Conservation (phyloP, 1,140 invertebrate genomes). For the Euura saliciscinereae region DNA sequence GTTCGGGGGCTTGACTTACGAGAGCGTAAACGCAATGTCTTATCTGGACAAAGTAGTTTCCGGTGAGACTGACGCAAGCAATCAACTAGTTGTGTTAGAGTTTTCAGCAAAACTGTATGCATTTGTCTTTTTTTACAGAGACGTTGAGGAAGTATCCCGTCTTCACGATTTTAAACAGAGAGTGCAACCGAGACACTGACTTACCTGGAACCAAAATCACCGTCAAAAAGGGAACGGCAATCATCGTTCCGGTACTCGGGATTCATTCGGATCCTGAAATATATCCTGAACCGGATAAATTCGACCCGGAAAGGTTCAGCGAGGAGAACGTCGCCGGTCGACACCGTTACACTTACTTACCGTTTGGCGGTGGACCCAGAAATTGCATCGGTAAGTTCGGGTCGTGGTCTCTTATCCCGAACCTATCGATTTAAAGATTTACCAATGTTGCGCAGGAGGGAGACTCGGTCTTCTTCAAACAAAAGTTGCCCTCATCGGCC, state of each 20-base stretch:
- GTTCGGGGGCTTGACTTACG: constrained; percentile 20
- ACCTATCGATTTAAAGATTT: not conserved
- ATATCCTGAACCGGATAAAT: constrained; percentile 69
- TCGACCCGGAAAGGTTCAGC: constrained; percentile 72
- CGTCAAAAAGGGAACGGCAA: constrained; percentile 55
- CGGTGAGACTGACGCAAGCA: not conserved
- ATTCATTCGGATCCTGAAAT: constrained; percentile 68
- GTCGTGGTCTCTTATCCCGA: not conserved
- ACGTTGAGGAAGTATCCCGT: constrained; percentile 66
- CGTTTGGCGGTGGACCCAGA: constrained; percentile 64
- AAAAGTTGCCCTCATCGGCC: constrained; percentile 60
- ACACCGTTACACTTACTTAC: constrained; percentile 54
- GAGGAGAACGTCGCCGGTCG: constrained; percentile 52
- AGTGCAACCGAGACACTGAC: constrained; percentile 58
- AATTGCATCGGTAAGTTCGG: constrained; percentile 58
- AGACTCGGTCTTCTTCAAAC: constrained; percentile 68
- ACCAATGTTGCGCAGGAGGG: constrained; percentile 48
- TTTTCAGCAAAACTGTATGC: not conserved
- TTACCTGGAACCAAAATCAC: constrained; percentile 53
- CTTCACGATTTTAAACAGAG: constrained; percentile 57
- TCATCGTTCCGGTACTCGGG: constrained; percentile 60
- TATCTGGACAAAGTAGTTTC: constrained; percentile 36
- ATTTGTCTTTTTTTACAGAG: constrained; percentile 36
- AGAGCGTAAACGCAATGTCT: constrained; percentile 27
- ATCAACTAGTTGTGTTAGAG: constrained; percentile 14